Conservation (phyloP, 2,797 vertebrate species). For the Poliocrania exsul region DNA sequence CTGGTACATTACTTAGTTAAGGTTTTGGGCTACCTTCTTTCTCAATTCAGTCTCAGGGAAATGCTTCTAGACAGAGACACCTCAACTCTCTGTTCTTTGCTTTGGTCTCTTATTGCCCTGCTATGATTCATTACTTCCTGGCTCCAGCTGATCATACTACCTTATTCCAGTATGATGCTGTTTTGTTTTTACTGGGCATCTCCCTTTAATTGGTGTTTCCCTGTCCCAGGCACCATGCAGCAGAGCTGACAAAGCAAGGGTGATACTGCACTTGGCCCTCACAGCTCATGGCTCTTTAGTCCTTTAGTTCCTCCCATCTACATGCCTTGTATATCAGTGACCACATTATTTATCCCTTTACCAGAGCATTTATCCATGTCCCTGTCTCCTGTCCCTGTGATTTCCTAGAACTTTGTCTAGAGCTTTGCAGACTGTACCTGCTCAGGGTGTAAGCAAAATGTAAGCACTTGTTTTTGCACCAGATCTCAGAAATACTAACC, state of each 20-base stretch:
- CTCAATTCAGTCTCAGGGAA: not conserved
- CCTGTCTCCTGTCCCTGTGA: not conserved
- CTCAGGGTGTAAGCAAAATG: not conserved
- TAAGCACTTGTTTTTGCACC: not conserved
- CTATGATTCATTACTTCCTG: conserved; percentile 26
- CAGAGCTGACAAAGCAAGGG: not conserved
- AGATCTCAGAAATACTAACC: not conserved
- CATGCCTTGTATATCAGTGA: not conserved
- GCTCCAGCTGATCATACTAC: not conserved
- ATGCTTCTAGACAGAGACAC: not conserved
- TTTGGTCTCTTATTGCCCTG: conserved; percentile 2
- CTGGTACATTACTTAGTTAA: conserved; percentile 66
- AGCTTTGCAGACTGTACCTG: not conserved
- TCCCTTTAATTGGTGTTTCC: not conserved
- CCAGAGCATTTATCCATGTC: not conserved
- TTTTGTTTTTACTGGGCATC: not conserved
- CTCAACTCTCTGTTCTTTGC: not conserved
- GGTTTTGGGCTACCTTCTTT: conserved; percentile 38
- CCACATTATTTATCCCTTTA: not conserved
- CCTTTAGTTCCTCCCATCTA: not conserved
- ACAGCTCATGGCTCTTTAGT: not conserved
- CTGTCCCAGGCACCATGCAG: not conserved
- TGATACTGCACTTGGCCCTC: not conserved
- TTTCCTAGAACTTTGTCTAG: not conserved
- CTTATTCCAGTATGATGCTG: not conserved